phyloP scores from a whole-genome alignment of 2,797 vertebrate genomes.

The Falco berigora region DNA sequence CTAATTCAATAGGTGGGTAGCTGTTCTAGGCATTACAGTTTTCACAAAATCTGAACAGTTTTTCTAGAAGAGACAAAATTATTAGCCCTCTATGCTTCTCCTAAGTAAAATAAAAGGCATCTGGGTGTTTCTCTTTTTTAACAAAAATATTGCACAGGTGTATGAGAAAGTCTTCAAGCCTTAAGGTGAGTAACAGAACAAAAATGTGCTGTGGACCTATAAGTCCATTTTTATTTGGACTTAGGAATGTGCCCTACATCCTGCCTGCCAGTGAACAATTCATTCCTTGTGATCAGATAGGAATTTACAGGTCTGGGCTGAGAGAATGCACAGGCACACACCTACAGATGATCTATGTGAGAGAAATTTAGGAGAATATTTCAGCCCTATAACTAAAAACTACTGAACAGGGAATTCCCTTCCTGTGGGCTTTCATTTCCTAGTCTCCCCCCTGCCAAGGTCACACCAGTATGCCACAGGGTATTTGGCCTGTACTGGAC shows the following conservation, averaged over 20 bases:
- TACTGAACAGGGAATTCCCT: not conserved
- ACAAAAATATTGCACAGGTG: not conserved
- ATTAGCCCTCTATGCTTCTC: not conserved
- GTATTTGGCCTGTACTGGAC: not conserved
- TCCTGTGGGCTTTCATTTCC: not conserved
- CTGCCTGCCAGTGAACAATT: not conserved
- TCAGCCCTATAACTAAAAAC: not conserved
- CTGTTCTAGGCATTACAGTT: not conserved
- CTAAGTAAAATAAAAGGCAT: not conserved
- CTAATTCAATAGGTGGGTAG: not conserved
- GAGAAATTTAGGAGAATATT: not conserved
- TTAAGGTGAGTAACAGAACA: not conserved
- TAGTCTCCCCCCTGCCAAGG: not conserved
- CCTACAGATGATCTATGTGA: not conserved
- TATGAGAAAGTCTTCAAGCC: not conserved
- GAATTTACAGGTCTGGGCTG: not conserved
- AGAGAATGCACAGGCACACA: not conserved
- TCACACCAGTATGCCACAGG: not conserved
- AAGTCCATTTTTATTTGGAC: not conserved
- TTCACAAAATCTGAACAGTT: not conserved
- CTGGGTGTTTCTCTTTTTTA: not conserved
- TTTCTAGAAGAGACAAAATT: not conserved
- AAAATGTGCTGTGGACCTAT: not conserved
- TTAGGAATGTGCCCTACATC: not conserved
- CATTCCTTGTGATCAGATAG: not conserved